Conservation (phyloP, 2,888 invertebrate genomes). For the Phaedon cochleariae region DNA sequence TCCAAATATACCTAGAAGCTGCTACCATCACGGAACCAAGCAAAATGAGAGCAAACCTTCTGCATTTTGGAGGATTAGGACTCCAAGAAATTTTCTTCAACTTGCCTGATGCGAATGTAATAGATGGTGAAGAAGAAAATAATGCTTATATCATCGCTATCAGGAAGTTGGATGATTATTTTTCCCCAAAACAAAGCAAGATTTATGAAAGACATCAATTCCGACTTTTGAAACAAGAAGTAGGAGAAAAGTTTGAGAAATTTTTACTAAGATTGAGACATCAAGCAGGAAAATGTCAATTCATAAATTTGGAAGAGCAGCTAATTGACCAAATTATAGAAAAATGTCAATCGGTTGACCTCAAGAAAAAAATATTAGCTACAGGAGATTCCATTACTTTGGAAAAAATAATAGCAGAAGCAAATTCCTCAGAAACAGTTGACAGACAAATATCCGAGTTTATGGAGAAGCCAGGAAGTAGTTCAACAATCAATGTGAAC, state of each 20-base stretch:
- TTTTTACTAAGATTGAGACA: too few species aligned
- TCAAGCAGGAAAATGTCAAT: slow-evolving; percentile 35
- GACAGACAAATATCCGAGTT: too few species aligned
- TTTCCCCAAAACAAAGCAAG: too few species aligned
- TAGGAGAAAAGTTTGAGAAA: too few species aligned
- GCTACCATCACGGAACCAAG: slow-evolving; percentile 14
- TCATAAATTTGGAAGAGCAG: slow-evolving; percentile 34
- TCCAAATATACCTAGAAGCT: slow-evolving; percentile 44
- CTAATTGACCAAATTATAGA: slow-evolving; percentile 47
- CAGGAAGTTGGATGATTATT: too few species aligned
- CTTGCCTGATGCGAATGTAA: too few species aligned
- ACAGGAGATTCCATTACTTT: slow-evolving; percentile 34
- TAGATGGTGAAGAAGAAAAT: too few species aligned
- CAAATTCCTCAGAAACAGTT: slow-evolving; percentile 37
- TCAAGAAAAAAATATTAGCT: slow-evolving; percentile 38
- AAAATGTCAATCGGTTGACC: slow-evolving; percentile 42
- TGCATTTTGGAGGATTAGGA: slow-evolving; percentile 40
- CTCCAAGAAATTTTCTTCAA: slow-evolving; percentile 42
- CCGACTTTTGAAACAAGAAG: too few species aligned
- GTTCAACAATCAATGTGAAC: too few species aligned
- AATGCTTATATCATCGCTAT: too few species aligned
- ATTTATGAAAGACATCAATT: too few species aligned
- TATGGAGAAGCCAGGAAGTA: too few species aligned
- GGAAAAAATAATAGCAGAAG: slow-evolving; percentile 32
- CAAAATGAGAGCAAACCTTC: slow-evolving; percentile 40